Evolutionary conservation across 1,140 invertebrate genomes (phyloP).

Genomic region (Bathynomus jamesi): DNA sequence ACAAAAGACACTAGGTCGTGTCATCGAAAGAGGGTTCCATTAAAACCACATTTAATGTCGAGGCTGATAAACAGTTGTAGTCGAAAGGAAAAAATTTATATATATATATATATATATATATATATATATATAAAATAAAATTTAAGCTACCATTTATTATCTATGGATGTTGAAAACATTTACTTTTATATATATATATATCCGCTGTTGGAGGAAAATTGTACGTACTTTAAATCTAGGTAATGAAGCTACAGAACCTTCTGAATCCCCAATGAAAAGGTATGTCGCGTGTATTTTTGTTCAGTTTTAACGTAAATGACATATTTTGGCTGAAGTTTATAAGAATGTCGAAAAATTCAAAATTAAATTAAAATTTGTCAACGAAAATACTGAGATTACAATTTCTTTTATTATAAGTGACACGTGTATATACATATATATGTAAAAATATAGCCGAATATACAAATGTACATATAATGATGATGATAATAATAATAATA

Average conservation of each 20-base stretch:
- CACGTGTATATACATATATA: neutral
- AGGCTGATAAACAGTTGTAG: too few relatives aligned
- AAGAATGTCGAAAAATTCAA: neutral
- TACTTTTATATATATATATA: slow-evolving; percentile 1
- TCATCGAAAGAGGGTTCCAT: too few relatives aligned
- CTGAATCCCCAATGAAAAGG: neutral
- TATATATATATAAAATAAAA: neutral
- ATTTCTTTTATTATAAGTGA: neutral
- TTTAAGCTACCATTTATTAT: neutral
- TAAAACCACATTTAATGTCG: too few relatives aligned
- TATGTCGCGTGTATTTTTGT: neutral
- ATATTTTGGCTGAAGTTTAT: neutral
- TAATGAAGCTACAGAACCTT: too few relatives aligned
- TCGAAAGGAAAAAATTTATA: too few relatives aligned
- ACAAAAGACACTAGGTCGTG: too few relatives aligned
- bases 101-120: slow-evolving; percentile 10
- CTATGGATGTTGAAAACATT: neutral
- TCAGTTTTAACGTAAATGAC: neutral
- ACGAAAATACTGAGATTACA: neutral
- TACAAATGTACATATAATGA: neutral
- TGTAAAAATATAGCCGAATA: neutral
- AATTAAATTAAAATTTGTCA: neutral
- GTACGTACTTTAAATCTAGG: too few relatives aligned
- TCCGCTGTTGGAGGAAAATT: too few relatives aligned
- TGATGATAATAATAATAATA: neutral